These are phyloP conservation scores for Helicoverpa armigera DNA, from an alignment of 1,140 invertebrate genomes.

Conservation along the genomic window DNA sequence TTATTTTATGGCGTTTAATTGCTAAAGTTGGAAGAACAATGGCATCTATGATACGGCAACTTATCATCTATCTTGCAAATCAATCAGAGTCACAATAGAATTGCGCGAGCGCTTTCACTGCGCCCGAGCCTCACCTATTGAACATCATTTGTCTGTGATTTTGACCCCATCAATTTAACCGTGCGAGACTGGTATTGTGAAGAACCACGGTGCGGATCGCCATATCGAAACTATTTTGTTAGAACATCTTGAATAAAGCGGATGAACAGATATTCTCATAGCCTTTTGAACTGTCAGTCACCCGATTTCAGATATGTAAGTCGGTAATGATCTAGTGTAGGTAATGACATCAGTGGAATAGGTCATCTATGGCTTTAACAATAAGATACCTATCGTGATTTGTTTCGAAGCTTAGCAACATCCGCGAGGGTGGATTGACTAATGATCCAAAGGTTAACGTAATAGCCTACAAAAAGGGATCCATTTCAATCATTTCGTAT, in stretches of 20 bases:
- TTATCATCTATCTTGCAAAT: conserved; percentile 66
- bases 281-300: conserved; percentile 40
- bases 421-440: too few relatives aligned
- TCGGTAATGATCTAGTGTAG: conserved; percentile 3
- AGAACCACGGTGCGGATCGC: conserved; percentile 18
- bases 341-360: conserved; percentile 21
- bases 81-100: conserved; percentile 71
- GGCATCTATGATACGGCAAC: conserved; percentile 60
- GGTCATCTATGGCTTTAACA: background rate
- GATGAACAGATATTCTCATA: conserved; percentile 37
- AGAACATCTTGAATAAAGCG: conserved; percentile 4
- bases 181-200: conserved; percentile 51
- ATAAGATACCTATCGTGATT: background rate
- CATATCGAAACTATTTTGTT: conserved; percentile 43
- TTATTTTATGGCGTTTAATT: conserved; percentile 53
- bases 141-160: conserved; percentile 62
- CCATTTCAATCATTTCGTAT: too few relatives aligned
- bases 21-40: conserved; percentile 58
- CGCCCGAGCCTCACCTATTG: conserved; percentile 59
- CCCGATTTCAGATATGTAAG: background rate
- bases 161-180: conserved; percentile 58
- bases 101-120: conserved; percentile 67
- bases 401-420: too few relatives aligned
- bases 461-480: too few relatives aligned
- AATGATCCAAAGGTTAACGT: too few relatives aligned